phyloP scores from a whole-genome alignment of 2,113 vertebrate genomes.

The Tichodroma muraria region DNA sequence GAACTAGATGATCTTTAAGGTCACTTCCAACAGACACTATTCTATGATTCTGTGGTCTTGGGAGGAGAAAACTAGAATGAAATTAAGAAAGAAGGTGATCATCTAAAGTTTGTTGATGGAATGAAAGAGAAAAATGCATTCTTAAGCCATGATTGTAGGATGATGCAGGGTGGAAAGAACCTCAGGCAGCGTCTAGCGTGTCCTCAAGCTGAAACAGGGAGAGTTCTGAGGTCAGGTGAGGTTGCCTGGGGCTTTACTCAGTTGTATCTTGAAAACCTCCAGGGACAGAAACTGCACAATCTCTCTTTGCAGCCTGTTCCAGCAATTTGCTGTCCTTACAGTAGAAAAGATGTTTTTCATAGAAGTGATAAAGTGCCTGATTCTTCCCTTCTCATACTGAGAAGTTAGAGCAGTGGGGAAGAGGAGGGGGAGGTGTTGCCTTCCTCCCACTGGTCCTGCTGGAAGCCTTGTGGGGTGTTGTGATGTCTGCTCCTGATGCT shows the following conservation, averaged over 20 bases:
- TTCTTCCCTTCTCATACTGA: background rate
- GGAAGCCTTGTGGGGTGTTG: background rate
- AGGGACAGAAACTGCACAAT: background rate
- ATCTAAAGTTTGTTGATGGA: background rate
- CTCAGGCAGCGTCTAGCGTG: background rate
- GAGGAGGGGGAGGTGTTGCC: background rate
- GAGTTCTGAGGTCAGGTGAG: background rate
- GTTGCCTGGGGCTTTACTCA: background rate
- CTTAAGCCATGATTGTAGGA: background rate
- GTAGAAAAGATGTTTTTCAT: background rate
- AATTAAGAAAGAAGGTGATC: background rate
- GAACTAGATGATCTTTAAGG: background rate
- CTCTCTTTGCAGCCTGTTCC: background rate
- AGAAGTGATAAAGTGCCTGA: background rate
- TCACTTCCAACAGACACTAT: background rate
- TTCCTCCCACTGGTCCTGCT: background rate
- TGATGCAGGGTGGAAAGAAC: background rate
- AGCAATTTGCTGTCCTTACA: fast-evolving
- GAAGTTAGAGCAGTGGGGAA: background rate
- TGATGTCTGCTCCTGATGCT: background rate
- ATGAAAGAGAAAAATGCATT: background rate
- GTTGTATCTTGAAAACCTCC: background rate
- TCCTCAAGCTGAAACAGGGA: background rate
- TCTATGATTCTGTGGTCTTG: background rate
- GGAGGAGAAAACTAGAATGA: background rate